Conservation (phyloP, 2,113 vertebrate genomes). For the Toxotes chatareus region DNA sequence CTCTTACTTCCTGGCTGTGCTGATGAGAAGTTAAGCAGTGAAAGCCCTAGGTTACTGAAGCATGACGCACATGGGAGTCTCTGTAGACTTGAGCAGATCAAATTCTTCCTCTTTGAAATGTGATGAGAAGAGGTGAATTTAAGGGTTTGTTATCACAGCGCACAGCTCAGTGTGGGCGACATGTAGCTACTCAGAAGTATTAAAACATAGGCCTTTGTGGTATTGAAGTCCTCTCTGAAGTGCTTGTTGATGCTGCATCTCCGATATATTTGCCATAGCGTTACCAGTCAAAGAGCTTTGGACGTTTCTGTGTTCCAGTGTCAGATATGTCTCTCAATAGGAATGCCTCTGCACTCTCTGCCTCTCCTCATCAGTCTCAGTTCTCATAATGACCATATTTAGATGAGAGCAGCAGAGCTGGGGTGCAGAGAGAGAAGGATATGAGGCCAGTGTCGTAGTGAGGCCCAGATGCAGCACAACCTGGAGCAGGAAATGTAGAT, state of each 20-base stretch:
- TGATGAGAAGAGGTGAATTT: slow-evolving; percentile 53
- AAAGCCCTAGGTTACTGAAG: slow-evolving; percentile 40
- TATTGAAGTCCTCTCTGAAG: not conserved
- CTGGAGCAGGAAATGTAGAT: not conserved
- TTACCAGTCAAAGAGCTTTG: not conserved
- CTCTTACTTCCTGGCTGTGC: slow-evolving; percentile 35
- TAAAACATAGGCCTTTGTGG: not conserved
- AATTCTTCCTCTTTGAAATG: slow-evolving; percentile 69
- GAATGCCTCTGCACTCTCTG: not conserved
- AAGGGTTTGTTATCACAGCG: slow-evolving; percentile 20
- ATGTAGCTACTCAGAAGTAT: not conserved
- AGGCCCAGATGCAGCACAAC: slow-evolving; percentile 12
- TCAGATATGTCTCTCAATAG: slow-evolving; percentile 1
- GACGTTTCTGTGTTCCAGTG: not conserved
- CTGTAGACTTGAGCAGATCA: slow-evolving; percentile 55
- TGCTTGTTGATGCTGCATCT: slow-evolving; percentile 9
- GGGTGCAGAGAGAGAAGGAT: slow-evolving; percentile 7
- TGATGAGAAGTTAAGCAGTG: slow-evolving; percentile 67
- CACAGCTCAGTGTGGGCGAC: slow-evolving; percentile 5
- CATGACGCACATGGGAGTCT: slow-evolving; percentile 49
- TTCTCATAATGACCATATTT: slow-evolving; percentile 77
- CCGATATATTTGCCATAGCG: not conserved
- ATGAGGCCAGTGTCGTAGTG: not conserved
- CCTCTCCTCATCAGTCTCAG: slow-evolving; percentile 56
- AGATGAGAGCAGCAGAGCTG: slow-evolving; percentile 52